These are phyloP conservation scores for Choloepus didactylus DNA, from an alignment of 2,797 vertebrate genomes.

Conservation along the genomic window DNA sequence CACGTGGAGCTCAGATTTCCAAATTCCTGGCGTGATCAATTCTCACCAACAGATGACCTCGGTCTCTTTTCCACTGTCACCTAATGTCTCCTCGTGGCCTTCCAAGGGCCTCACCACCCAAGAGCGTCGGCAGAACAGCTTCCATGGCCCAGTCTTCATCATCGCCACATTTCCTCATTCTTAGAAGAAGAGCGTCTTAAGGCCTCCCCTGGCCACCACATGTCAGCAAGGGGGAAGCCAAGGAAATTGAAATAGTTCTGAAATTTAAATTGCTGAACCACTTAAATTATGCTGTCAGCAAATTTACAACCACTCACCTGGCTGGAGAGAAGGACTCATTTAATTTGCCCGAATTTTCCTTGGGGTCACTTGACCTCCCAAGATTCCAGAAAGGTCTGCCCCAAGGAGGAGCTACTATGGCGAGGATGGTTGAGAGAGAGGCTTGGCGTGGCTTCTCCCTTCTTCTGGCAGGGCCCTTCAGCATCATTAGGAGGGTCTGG, in stretches of 20 bases:
- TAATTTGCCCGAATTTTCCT: not conserved
- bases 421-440: not conserved
- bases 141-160: not conserved
- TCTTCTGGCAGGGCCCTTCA: not conserved
- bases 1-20: not conserved
- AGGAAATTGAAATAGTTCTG: not conserved
- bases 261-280: not conserved
- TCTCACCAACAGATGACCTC: not conserved
- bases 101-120: not conserved
- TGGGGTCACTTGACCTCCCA: not conserved
- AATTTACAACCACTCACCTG: not conserved
- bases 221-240: not conserved
- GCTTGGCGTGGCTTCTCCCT: not conserved
- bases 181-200: slow-evolving; percentile 48
- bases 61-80: not conserved
- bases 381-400: not conserved
- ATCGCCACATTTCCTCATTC: not conserved
- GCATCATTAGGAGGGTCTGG: not conserved
- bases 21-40: not conserved
- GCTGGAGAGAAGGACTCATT: not conserved
- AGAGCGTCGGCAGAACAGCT: not conserved
- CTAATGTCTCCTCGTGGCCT: not conserved
- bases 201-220: not conserved
- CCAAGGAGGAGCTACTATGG: not conserved
- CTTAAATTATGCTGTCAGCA: not conserved